A percentile compares a stretch with the other conserved stretches of the same genome.
These are phyloP conservation scores for Temnopleurus reevesii DNA, from an alignment of 53 echinoderm and acorn worm genomes.

Conservation along the genomic window DNA sequence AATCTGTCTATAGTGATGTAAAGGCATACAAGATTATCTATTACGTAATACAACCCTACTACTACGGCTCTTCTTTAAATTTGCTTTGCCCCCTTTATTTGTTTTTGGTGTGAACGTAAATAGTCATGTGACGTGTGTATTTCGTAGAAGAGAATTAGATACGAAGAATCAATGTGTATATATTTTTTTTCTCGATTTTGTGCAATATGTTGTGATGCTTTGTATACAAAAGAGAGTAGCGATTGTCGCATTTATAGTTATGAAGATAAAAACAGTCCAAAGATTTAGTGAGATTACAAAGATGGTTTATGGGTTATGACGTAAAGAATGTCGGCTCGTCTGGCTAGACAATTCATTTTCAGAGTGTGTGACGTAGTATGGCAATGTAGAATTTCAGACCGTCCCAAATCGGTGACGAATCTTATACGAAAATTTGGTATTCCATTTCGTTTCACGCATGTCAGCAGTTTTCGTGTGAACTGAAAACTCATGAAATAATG, in stretches of 20 bases:
- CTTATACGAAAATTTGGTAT: background rate
- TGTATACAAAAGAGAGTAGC: background rate
- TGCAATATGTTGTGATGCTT: background rate
- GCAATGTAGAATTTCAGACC: background rate
- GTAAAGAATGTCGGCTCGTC: conserved; percentile 3
- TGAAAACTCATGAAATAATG: background rate
- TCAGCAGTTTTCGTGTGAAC: background rate
- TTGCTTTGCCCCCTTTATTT: background rate
- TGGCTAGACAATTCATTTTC: conserved; percentile 27
- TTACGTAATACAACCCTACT: conserved; percentile 10
- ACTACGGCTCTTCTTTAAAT: conserved; percentile 24
- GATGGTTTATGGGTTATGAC: background rate
- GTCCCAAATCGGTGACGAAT: too few relatives aligned
- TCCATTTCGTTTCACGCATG: too few relatives aligned
- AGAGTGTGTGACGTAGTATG: background rate
- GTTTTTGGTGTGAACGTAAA: background rate
- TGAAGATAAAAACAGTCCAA: background rate
- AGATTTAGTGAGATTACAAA: background rate
- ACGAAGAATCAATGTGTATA: background rate
- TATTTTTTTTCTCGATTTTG: background rate
- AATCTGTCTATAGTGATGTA: background rate
- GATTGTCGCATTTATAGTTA: background rate
- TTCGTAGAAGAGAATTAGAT: background rate
- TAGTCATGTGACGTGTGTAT: background rate
- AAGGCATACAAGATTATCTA: conserved; percentile 25